Conservation (phyloP, 2,797 vertebrate species). For the Rhincodon typus region DNA sequence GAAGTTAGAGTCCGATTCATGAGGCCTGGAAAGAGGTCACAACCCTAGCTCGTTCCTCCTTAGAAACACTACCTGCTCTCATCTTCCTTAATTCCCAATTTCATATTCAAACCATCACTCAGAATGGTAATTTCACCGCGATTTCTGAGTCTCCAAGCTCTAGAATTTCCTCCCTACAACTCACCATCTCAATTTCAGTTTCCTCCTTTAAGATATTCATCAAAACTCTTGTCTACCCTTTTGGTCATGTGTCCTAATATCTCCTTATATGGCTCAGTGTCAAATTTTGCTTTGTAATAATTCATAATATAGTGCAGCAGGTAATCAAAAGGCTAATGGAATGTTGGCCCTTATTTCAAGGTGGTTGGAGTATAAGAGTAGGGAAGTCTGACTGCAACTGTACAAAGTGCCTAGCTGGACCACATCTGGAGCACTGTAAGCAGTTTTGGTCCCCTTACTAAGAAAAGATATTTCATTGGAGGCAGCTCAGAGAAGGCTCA, state of each 20-base stretch:
- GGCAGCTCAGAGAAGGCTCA: too few species aligned
- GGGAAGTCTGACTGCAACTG: too few species aligned
- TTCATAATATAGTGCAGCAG: too few species aligned
- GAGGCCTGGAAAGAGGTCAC: not conserved
- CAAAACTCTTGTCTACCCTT: not conserved
- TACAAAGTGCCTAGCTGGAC: too few species aligned
- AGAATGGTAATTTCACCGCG: not conserved
- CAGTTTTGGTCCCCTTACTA: too few species aligned
- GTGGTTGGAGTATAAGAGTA: too few species aligned
- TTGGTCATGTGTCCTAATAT: not conserved
- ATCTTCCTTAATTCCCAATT: not conserved
- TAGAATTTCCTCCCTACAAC: not conserved
- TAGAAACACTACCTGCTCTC: not conserved
- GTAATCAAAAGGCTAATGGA: too few species aligned
- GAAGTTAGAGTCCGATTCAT: not conserved
- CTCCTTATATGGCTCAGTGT: not conserved
- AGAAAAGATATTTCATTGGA: too few species aligned
- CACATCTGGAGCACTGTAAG: too few species aligned
- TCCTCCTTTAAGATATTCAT: not conserved
- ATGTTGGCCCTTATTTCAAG: too few species aligned
- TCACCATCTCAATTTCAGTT: not conserved
- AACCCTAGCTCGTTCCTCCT: not conserved
- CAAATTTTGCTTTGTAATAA: not conserved
- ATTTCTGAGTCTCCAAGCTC: not conserved
- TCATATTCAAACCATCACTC: not conserved